Percentiles rank a stretch among this genome's conserved stretches.
Evolutionary conservation across 2,797 vertebrate genomes (phyloP).

Genomic region (Lerista edwardsae): DNA sequence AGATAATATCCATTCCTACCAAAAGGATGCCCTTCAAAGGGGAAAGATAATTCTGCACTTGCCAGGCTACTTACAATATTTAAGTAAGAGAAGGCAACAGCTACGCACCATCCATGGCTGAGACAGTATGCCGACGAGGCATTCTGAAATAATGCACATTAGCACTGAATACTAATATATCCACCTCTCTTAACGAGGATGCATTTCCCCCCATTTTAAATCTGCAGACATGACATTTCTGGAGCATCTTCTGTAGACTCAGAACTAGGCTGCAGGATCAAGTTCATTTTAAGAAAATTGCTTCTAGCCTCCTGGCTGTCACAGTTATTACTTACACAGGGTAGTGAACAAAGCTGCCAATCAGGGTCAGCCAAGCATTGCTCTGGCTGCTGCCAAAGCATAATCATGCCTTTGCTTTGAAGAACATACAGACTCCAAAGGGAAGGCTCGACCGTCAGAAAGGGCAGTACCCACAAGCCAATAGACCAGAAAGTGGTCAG

Average conservation of each 20-base stretch:
- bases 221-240: constrained; percentile 25
- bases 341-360: not conserved
- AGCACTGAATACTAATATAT: constrained; percentile 41
- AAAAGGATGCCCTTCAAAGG: constrained; percentile 43
- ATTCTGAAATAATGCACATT: constrained; percentile 59
- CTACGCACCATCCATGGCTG: constrained; percentile 40
- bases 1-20: constrained; percentile 44
- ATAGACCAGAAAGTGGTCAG: not conserved
- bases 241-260: constrained; percentile 18
- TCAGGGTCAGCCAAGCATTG: not conserved
- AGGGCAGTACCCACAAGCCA: not conserved
- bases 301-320: fast-evolving
- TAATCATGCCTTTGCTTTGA: fast-evolving
- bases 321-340: constrained; percentile 10
- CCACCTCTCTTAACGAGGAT: constrained; percentile 34
- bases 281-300: constrained; percentile 8
- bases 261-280: not conserved
- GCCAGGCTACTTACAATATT: constrained; percentile 63
- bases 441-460: not conserved
- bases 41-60: constrained; percentile 60
- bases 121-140: constrained; percentile 56
- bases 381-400: not conserved
- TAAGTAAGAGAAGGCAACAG: constrained; percentile 43
- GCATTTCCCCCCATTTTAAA: constrained; percentile 38
- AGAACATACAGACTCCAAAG: not conserved